Evolutionary conservation across 1,140 invertebrate species (phyloP).

Genomic region (Neelides sp.): DNA sequence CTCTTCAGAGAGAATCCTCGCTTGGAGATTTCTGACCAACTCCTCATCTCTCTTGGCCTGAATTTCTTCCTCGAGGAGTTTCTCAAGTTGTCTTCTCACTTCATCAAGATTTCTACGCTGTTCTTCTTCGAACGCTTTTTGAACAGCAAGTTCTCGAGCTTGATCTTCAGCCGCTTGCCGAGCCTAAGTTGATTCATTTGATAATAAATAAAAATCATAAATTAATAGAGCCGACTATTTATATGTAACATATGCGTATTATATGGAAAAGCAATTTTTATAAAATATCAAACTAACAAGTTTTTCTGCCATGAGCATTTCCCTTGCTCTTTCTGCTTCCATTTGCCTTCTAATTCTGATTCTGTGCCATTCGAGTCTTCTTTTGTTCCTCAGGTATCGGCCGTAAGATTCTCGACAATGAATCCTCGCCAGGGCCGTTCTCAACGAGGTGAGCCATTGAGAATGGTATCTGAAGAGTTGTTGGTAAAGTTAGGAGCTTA

Average conservation of each 20-base stretch:
- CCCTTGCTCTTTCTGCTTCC: conserved; percentile 23
- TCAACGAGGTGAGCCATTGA: conserved; percentile 25
- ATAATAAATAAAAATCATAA: conserved; percentile 10
- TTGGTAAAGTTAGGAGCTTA: neutral
- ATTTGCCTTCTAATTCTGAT: conserved; percentile 20
- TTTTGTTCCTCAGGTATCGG: conserved; percentile 23
- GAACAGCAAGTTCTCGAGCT: conserved; percentile 49
- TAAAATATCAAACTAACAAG: conserved; percentile 25
- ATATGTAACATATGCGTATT: neutral
- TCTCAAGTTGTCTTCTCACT: conserved; percentile 50
- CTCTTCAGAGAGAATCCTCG: conserved; percentile 62
- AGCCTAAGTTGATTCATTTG: conserved; percentile 36
- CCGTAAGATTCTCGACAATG: conserved; percentile 28
- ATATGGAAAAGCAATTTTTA: neutral
- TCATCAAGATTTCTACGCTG: conserved; percentile 57
- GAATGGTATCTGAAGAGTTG: conserved; percentile 23
- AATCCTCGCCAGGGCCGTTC: conserved; percentile 24
- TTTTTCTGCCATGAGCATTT: conserved; percentile 28
- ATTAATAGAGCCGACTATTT: conserved; percentile 7
- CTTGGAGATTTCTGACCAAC: conserved; percentile 59
- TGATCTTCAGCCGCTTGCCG: conserved; percentile 52
- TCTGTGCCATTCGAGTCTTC: conserved; percentile 28
- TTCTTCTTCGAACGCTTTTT: conserved; percentile 55
- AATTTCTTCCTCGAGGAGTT: conserved; percentile 59
- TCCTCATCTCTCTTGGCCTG: conserved; percentile 71